Base-by-base conservation (phyloP, 1,140 invertebrate genomes). In the Bombus terrestris region DNA sequence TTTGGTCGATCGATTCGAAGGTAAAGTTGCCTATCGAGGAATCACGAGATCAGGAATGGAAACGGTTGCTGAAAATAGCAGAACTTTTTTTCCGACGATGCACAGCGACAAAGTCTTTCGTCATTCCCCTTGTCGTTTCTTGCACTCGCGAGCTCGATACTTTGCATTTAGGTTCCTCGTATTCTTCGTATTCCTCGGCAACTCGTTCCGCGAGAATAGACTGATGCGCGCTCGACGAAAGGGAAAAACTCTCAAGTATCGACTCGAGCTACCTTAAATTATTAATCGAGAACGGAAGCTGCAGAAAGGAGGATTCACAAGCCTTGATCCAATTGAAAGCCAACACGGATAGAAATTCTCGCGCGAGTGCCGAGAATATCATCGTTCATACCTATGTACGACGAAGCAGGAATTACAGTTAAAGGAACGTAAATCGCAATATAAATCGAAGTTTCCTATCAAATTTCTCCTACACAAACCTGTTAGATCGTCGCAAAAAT, bases 301-400 rank as follows among this genome's bases (percentile, higher is more conserved):
- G 8, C 73, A 47, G 64, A 41, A 68, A 53, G 43, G 28, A 66
- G 73, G 73, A 64, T 53, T 32, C 74, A 2, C 8, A 62, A 47
- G 53, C 66, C 82, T 72, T 39, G 83, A 59, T 84, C 66, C 39
- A 62, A 41, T 84, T 84, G 28, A 57, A 47, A 35, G 22, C 66
- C 53, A 39, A 62, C n/a, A 22, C 32, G 37, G 39, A 59, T 43
- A 57, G n/a, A 68, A 77, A 77, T 69, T 69, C 35, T n/a, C 12
- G 15, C 35, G 15, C 62, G 2, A 69, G 28, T 18, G 43, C 15
- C 57, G 28, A 47, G 28, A 66, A 76, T 64, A 62, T 53, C 47
- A 13, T 22, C 64, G 5, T 32, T 68, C 66, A 0, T 35, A 10
- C 18, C 18, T 22, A 18, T 18, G 47, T 53, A 53, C 47, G 47